Percentiles rank a stretch among this genome's conserved stretches.
phyloP scores from a whole-genome alignment of 1,140 invertebrate species.

The Hycleus phaleratus region DNA sequence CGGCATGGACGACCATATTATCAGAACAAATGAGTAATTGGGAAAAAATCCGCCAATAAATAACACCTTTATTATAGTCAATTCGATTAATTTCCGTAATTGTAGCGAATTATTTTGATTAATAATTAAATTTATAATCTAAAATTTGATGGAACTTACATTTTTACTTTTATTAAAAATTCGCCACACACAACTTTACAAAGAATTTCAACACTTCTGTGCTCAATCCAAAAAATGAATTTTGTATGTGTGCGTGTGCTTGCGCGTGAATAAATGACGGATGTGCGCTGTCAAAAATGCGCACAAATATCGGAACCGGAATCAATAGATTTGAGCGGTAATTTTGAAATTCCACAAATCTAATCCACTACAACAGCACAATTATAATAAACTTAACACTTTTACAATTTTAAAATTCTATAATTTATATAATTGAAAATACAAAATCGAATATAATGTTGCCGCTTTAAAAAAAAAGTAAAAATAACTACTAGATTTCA shows the following conservation, averaged over 20 bases:
- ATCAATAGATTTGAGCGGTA: background rate
- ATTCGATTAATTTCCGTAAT: conserved; percentile 8
- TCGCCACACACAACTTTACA: conserved; percentile 31
- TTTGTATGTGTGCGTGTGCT: background rate
- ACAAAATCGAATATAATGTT: too few species aligned
- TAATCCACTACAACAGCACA: too few species aligned
- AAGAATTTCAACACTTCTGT: conserved; percentile 26
- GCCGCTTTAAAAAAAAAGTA: too few species aligned
- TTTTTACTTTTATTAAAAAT: conserved; percentile 37
- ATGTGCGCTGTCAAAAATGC: background rate
- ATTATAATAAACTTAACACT: too few species aligned
- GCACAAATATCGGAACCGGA: background rate
- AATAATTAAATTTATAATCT: background rate
- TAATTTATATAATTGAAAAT: too few species aligned
- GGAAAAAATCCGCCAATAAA: conserved; percentile 5
- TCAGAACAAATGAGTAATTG: conserved; percentile 3
- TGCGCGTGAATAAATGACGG: background rate
- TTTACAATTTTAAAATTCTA: too few species aligned
- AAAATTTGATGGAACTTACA: conserved; percentile 25
- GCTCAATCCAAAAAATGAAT: background rate
- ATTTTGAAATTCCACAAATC: too few species aligned
- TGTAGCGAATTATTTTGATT: background rate
- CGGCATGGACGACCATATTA: conserved; percentile 18
- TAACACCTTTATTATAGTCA: conserved; percentile 5
- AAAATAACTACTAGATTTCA: too few species aligned